Percentiles rank a stretch among this genome's conserved stretches.
These are phyloP conservation scores for Pseudopleuronectes americanus DNA, from an alignment of 2,797 vertebrate genomes.

Conservation along the genomic window DNA sequence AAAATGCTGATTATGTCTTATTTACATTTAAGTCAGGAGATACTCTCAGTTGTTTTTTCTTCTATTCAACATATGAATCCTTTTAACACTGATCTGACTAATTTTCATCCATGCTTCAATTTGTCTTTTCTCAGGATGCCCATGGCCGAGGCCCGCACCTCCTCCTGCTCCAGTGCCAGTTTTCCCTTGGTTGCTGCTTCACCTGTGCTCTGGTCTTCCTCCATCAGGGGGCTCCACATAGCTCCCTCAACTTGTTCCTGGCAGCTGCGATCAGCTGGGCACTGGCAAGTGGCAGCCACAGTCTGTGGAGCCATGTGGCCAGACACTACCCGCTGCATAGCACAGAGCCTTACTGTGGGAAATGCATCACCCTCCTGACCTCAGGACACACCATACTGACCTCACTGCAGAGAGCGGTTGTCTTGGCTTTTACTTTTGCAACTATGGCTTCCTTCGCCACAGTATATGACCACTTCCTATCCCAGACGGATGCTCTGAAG, in stretches of 20 bases:
- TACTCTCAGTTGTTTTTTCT: not conserved
- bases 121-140: constrained; percentile 44
- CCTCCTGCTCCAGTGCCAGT: constrained; percentile 88
- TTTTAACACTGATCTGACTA: not conserved
- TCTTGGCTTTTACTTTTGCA: constrained; percentile 82
- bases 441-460: constrained; percentile 81
- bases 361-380: constrained; percentile 87
- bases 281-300: constrained; percentile 63
- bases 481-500: constrained; percentile 84
- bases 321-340: constrained; percentile 87
- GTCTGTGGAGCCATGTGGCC: constrained; percentile 81
- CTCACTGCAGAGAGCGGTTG: constrained; percentile 78
- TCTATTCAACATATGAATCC: not conserved
- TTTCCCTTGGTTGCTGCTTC: constrained; percentile 89
- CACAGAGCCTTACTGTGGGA: constrained; percentile 84
- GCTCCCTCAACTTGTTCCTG: constrained; percentile 83
- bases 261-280: constrained; percentile 83
- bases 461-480: constrained; percentile 90
- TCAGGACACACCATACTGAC: constrained; percentile 76
- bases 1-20: not conserved
- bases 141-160: constrained; percentile 56
- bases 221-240: constrained; percentile 87
- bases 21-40: not conserved
- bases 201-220: constrained; percentile 87
- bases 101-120: not conserved